A percentile compares a stretch with the other conserved stretches of the same genome.
phyloP scores from a whole-genome alignment of 2,888 invertebrate species.

The Parochlus steinenii region DNA sequence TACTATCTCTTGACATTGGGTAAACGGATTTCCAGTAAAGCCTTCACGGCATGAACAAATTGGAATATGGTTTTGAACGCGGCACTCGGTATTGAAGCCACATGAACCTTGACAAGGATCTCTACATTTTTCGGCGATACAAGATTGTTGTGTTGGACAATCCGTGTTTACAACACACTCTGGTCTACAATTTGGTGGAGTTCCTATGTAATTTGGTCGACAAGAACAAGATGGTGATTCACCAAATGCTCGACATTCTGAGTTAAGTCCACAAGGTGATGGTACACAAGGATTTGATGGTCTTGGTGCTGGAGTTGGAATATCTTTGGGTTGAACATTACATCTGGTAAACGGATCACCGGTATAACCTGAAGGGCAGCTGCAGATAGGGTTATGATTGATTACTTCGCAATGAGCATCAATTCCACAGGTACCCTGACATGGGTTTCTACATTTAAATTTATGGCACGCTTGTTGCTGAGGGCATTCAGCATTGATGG shows the following conservation, averaged over 20 bases:
- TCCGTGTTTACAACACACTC: conserved; percentile 46
- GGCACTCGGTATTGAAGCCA: conserved; percentile 51
- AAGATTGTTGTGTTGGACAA: conserved; percentile 46
- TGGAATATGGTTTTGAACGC: conserved; percentile 52
- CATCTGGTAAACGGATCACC: conserved; percentile 71
- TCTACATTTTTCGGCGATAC: conserved; percentile 52
- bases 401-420: conserved; percentile 63
- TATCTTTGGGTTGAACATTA: conserved; percentile 24
- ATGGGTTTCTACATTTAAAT: conserved; percentile 62
- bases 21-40: conserved; percentile 51
- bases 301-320: conserved; percentile 21
- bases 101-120: conserved; percentile 57
- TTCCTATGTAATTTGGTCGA: conserved; percentile 43
- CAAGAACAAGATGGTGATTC: conserved; percentile 48
- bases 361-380: conserved; percentile 51
- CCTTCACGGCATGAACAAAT: conserved; percentile 42
- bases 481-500: conserved; percentile 56
- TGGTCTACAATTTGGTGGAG: conserved; percentile 50
- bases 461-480: conserved; percentile 60
- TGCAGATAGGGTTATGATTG: conserved; percentile 69
- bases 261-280: conserved; percentile 52
- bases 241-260: conserved; percentile 44
- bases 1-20: conserved; percentile 36
- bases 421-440: conserved; percentile 63
- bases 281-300: conserved; percentile 48